Base-by-base conservation (phyloP, 2,888 invertebrate genomes). In the Subacronicta megacephala region DNA sequence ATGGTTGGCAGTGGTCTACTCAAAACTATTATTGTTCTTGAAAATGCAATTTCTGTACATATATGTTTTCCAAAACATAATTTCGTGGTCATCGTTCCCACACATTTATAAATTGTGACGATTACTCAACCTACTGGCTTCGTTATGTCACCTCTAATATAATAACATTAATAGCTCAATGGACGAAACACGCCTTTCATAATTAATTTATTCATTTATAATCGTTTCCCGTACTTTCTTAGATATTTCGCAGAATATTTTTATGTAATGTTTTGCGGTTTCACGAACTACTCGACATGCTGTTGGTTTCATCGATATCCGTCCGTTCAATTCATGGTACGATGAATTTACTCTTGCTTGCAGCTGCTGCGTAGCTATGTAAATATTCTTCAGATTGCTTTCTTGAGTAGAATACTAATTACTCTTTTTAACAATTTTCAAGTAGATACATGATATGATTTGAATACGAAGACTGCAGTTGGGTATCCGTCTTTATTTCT, bases 301-400 rank as follows among this genome's bases (percentile, higher is more conserved):
- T 1, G 7, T 36, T 29, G 12, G 18, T 23, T 12, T 41, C 18
- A 3, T 17, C 29, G 23, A 40, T 46, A 18, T 36, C 40, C 49
- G 13, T 9, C 4, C 2, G 7, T 15, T 17, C 13, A 9, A 13
- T 49, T 33, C 12, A 23, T 20, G 12, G 31, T 38, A 38, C 2
- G 5, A 18, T 13, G 13, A 44, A 9, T 37, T 17, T 40, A 15
- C 26, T 15, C 26, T 13, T 7, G 15, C 16, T 40, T 31, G 17
- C 29, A 42, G 37, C 38, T 7, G 9, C 41, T 1, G n/a, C 20
- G 17, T 49, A n/a, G n/a, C n/a, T n/a, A 61, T 33, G 40, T 26
- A 13, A 38, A 62, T 35, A 7, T n/a, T 20, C n/a, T 26, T 26
- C 23, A 18, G 36, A 49, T 49, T 18, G 37, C 42, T 49, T 50